Evolutionary conservation across 2,797 vertebrate genomes (phyloP), one percentile per base, ranked within the genome.

Genomic region (Clangula hyemalis): DNA sequence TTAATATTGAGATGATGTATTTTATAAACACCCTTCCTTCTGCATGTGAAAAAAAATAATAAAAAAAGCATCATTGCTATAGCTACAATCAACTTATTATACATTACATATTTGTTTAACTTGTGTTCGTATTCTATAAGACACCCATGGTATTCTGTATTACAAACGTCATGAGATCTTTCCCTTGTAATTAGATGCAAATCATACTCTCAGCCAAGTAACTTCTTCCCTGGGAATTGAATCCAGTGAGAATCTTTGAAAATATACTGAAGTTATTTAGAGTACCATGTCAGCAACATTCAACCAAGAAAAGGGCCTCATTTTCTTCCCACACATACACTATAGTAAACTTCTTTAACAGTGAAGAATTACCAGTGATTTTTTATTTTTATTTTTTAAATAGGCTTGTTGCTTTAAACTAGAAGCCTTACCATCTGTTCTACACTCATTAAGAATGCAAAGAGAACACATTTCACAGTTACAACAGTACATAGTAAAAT

Each of bases 401-500:
- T 4, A 64, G 54, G n/a, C 49, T 69, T 72, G 43, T 80, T 86
- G 32, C 81, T 94, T 92, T 88, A 72, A 96, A 92, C 64, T 73
- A 83, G 75, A 88, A 93, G 43, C 41, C 25, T 82, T 66, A 60
- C 94, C 94, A 93, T 94, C 95, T 97, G 89, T 69, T 93, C 77
- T 38, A 8, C 8, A 16, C 73, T 85, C 82, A 94, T 95, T 78
- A 88, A 74, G 64, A 90, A 88, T 60, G 75, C 78, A 93, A 88
- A 88, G 76, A 85, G 64, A 96, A 47, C n/a, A 72, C 66, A 77
- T 82, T 70, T 61, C 64, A 81, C 81, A 76, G 47, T 49, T 69
- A 57, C 68, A 77, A 73, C 73, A 62, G 74, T 78, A 93, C 51
- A 77, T 17, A 62, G 69, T 64, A 92, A 87, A 60, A 83, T 12